These are phyloP conservation scores for Diachasmimorpha longicaudata DNA, from an alignment of 1,140 invertebrate species.

Conservation along the genomic window DNA sequence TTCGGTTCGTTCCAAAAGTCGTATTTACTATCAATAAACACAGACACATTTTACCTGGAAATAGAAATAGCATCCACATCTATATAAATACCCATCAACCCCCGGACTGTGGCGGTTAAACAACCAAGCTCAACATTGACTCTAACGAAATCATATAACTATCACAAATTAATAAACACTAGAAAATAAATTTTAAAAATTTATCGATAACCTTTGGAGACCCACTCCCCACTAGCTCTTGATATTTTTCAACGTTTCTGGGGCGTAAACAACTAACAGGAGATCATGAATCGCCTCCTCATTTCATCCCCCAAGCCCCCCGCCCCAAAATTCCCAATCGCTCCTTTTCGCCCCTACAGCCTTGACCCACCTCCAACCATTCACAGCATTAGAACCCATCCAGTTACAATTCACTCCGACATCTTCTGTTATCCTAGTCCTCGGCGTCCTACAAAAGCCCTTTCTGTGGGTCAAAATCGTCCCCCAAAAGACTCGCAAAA, in stretches of 20 bases:
- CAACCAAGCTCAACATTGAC: too few species aligned
- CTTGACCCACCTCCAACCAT: not conserved
- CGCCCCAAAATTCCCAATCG: slow-evolving; percentile 23
- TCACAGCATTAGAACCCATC: not conserved
- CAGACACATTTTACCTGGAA: too few species aligned
- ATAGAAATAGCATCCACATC: too few species aligned
- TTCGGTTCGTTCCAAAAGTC: too few species aligned
- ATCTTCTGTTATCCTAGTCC: slow-evolving; percentile 54
- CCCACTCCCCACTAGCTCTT: not conserved
- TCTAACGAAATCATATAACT: too few species aligned
- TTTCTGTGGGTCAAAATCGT: slow-evolving; percentile 57
- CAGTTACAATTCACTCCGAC: not conserved
- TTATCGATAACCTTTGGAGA: too few species aligned
- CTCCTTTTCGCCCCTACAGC: not conserved
- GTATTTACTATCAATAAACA: too few species aligned
- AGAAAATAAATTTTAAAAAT: too few species aligned
- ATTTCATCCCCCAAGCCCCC: slow-evolving; percentile 10
- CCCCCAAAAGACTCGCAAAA: not conserved
- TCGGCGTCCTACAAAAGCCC: slow-evolving; percentile 61
- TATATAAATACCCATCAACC: too few species aligned
- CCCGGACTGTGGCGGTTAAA: too few species aligned
- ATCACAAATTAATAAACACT: too few species aligned
- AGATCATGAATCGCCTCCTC: slow-evolving; percentile 46
- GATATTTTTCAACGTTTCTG: slow-evolving; percentile 43
- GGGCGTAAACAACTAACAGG: slow-evolving; percentile 63